phyloP scores from a whole-genome alignment of 2,113 vertebrate species.

The Turnix velox region DNA sequence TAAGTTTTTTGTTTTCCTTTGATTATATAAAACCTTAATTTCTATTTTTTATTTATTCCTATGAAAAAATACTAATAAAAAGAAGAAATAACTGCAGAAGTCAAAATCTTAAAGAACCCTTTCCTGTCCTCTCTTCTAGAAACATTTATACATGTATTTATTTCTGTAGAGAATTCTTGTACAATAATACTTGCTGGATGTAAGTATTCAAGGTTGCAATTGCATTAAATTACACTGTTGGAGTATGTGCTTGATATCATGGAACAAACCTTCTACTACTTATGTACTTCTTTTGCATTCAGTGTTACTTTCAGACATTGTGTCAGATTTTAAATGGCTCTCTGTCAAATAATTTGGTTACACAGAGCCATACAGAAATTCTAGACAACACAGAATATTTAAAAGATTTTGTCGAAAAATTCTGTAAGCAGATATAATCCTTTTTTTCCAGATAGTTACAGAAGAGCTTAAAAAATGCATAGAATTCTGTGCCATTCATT shows the following conservation, averaged over 20 bases:
- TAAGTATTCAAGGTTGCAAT: background rate
- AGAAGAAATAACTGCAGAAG: background rate
- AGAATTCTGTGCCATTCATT: background rate
- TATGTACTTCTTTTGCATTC: background rate
- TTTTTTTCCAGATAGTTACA: background rate
- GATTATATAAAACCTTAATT: background rate
- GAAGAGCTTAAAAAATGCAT: background rate
- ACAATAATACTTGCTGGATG: background rate
- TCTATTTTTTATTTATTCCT: background rate
- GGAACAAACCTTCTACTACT: background rate
- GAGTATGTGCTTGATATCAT: background rate
- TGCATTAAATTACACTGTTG: background rate
- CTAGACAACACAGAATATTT: background rate
- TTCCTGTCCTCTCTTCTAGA: background rate
- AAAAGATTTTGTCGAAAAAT: background rate
- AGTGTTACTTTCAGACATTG: background rate
- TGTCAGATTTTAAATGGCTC: background rate
- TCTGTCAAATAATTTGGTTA: background rate
- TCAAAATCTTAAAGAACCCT: background rate
- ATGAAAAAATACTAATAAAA: background rate
- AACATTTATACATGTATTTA: background rate
- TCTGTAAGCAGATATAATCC: background rate
- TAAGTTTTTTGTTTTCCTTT: background rate
- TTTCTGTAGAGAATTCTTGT: background rate
- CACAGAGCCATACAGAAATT: background rate